phyloP scores from a whole-genome alignment of 2,888 invertebrate species.

The Aplocera efformata region DNA sequence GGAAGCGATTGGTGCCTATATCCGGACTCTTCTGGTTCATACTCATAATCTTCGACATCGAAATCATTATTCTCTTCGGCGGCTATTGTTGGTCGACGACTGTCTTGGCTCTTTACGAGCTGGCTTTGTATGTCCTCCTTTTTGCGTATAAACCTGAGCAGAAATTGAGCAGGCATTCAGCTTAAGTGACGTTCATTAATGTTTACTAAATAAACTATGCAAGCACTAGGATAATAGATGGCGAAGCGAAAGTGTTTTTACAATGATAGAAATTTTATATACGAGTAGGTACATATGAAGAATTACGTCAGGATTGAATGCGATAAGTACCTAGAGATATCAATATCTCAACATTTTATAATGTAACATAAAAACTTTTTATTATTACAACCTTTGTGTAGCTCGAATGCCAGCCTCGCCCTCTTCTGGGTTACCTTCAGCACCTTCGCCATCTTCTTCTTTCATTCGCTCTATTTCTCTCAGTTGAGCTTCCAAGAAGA shows the following conservation, averaged over 20 bases:
- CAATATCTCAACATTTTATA: not conserved
- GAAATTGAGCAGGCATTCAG: not conserved
- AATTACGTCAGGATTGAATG: no score
- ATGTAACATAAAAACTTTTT: no score
- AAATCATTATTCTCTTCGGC: slow-evolving; percentile 51
- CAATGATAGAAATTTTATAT: no score
- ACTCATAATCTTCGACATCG: slow-evolving; percentile 51
- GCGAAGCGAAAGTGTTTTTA: no score
- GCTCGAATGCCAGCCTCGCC: slow-evolving; percentile 38
- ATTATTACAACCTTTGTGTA: slow-evolving; percentile 44
- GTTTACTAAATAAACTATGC: no score
- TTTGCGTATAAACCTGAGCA: slow-evolving; percentile 51
- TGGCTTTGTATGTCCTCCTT: slow-evolving; percentile 57
- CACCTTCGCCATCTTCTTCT: slow-evolving; percentile 32
- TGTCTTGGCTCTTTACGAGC: slow-evolving; percentile 34
- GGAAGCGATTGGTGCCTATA: slow-evolving; percentile 38
- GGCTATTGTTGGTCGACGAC: slow-evolving; percentile 18
- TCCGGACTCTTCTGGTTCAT: slow-evolving; percentile 43
- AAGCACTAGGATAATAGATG: no score
- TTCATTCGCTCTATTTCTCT: slow-evolving; percentile 33
- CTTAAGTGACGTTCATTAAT: no score
- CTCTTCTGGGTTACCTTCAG: slow-evolving; percentile 30
- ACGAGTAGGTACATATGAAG: no score
- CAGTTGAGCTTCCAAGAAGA: slow-evolving; percentile 45
- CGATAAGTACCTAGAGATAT: no score